These are phyloP conservation scores for Tetanocera ferruginea DNA, from an alignment of 2,888 invertebrate genomes.

Conservation along the genomic window DNA sequence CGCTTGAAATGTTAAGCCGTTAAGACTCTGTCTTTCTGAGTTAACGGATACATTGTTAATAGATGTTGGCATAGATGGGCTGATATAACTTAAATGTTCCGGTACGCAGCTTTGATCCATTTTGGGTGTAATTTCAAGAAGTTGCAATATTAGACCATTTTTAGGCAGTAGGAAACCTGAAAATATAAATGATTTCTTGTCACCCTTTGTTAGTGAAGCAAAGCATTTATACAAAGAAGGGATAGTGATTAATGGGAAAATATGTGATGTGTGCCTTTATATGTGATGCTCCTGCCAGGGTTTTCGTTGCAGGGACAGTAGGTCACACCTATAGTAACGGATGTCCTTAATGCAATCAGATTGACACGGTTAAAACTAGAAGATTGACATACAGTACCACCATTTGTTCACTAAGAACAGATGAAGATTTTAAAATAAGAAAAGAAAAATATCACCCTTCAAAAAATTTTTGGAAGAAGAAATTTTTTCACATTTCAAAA, in stretches of 20 bases:
- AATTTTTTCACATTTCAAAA: background rate
- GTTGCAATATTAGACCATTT: no score
- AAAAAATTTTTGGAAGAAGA: background rate
- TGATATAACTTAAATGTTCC: no score
- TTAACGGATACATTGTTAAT: no score
- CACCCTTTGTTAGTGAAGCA: no score
- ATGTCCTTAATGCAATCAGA: slow-evolving; percentile 17
- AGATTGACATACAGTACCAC: no score
- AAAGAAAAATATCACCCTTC: background rate
- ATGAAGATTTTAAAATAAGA: slow-evolving; percentile 29
- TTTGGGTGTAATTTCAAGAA: slow-evolving; percentile 20
- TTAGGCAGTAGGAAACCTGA: background rate
- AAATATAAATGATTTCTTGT: no score
- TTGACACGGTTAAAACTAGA: slow-evolving; percentile 17
- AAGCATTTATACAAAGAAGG: no score
- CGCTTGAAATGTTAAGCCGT: background rate
- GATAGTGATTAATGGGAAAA: no score
- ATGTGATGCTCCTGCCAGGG: no score
- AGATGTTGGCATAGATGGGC: slow-evolving; percentile 38
- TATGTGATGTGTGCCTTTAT: no score
- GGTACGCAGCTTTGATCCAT: slow-evolving; percentile 31
- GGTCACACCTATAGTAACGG: no score
- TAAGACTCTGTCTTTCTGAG: background rate
- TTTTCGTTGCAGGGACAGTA: no score
- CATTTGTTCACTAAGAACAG: slow-evolving; percentile 23